Evolutionary conservation across 2,113 vertebrate genomes (phyloP).

Genomic region (Dolichallabes microphthalmus): DNA sequence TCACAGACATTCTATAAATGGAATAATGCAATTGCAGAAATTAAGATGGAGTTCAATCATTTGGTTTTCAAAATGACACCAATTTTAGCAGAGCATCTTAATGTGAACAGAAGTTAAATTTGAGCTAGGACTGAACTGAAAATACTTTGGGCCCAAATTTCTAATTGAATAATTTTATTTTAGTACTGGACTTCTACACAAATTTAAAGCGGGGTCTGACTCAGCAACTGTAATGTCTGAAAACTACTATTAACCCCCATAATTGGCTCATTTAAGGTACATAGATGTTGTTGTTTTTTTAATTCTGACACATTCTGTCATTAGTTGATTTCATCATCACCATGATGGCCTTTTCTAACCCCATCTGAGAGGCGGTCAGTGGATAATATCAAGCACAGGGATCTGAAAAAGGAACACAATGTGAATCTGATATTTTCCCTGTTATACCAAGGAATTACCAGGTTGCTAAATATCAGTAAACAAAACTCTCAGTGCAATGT

Average conservation of each 20-base stretch:
- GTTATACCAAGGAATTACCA: not conserved
- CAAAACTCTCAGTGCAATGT: not conserved
- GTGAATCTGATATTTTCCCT: not conserved
- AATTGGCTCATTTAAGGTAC: not conserved
- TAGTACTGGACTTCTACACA: not conserved
- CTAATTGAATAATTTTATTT: not conserved
- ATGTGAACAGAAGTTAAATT: not conserved
- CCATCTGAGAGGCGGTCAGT: slow-evolving; percentile 73
- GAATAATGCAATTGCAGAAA: not conserved
- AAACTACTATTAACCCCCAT: not conserved
- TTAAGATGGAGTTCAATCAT: not conserved
- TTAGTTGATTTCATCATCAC: slow-evolving; percentile 39
- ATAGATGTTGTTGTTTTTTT: not conserved
- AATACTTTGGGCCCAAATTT: not conserved
- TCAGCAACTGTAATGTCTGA: not conserved
- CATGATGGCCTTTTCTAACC: slow-evolving; percentile 44
- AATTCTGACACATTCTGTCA: not conserved
- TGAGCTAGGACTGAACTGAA: not conserved
- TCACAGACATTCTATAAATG: not conserved
- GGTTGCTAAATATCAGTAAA: not conserved
- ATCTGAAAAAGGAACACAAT: slow-evolving; percentile 3
- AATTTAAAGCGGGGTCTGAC: not conserved
- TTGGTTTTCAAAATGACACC: not conserved
- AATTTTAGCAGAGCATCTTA: not conserved
- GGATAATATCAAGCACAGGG: slow-evolving; percentile 76